These are phyloP conservation scores for Lethocerus indicus DNA, from an alignment of 1,140 invertebrate species.

Conservation along the genomic window DNA sequence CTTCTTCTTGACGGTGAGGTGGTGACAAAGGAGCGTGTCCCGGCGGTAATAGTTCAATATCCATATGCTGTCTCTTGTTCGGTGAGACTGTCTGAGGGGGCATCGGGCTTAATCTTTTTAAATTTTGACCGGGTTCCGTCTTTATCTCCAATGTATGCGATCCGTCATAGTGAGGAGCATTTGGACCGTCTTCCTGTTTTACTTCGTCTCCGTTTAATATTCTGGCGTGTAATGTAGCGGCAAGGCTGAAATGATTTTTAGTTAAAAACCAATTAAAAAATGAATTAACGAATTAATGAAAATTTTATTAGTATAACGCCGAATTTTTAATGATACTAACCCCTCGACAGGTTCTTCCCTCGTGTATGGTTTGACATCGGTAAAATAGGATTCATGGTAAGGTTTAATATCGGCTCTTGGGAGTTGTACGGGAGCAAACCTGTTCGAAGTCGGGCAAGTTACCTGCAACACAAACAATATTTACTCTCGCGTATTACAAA, in stretches of 20 bases:
- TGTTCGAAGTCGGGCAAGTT: background rate
- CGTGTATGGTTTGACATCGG: conserved; percentile 35
- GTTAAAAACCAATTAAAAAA: no score
- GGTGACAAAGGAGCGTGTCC: conserved; percentile 6
- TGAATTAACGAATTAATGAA: no score
- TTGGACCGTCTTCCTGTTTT: conserved; percentile 14
- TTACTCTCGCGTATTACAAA: no score
- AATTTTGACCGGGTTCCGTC: conserved; percentile 11
- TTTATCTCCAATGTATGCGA: conserved; percentile 14
- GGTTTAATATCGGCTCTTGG: conserved; percentile 53
- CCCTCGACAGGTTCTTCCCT: conserved; percentile 21
- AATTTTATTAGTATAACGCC: background rate
- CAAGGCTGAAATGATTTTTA: conserved; percentile 30
- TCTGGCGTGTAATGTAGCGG: conserved; percentile 62
- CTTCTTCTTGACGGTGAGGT: conserved; percentile 15
- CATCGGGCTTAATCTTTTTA: conserved; percentile 10
- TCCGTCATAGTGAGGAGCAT: conserved; percentile 5
- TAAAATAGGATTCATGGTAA: conserved; percentile 51
- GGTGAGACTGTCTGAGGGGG: conserved; percentile 7
- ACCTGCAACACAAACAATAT: no score
- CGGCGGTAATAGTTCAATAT: conserved; percentile 10
- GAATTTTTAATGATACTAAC: conserved; percentile 10
- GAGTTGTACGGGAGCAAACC: conserved; percentile 37
- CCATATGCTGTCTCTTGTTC: conserved; percentile 15
- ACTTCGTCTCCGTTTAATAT: conserved; percentile 35